These are phyloP conservation scores for Ophion ellenae DNA, from an alignment of 2,888 invertebrate genomes.

Conservation along the genomic window DNA sequence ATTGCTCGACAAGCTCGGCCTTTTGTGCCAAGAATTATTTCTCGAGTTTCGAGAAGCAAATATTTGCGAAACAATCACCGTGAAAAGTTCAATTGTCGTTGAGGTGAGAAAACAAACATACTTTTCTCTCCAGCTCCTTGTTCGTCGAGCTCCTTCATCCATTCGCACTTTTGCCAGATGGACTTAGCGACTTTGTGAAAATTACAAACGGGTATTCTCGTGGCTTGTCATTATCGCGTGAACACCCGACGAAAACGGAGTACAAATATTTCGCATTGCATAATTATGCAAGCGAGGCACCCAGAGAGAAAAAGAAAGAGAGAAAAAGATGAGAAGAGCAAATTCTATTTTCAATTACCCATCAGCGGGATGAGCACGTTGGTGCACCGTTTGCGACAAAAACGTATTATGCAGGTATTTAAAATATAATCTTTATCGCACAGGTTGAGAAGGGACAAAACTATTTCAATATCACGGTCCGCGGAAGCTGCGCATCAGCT, in stretches of 20 bases:
- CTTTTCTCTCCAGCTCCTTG: neutral
- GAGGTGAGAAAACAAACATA: conserved; percentile 2
- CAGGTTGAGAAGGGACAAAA: neutral
- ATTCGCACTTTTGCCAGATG: neutral
- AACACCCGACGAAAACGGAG: conserved; percentile 6
- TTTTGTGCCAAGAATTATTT: conserved; percentile 19
- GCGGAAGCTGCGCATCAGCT: conserved; percentile 1
- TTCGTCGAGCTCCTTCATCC: neutral
- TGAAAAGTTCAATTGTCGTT: conserved; percentile 41
- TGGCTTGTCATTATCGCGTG: conserved; percentile 47
- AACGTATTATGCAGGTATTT: conserved; percentile 18
- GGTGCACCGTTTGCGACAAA: conserved; percentile 33
- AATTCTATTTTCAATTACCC: conserved; percentile 56
- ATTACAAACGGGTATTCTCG: conserved; percentile 23
- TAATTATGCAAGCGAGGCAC: neutral
- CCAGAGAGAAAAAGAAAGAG: neutral
- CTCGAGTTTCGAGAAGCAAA: conserved; percentile 18
- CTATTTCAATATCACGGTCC: conserved; percentile 43
- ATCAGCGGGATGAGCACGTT: conserved; percentile 54
- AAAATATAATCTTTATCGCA: conserved; percentile 36
- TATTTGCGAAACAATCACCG: conserved; percentile 42
- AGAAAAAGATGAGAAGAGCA: neutral
- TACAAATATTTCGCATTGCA: conserved; percentile 7
- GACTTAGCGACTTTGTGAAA: conserved; percentile 39
- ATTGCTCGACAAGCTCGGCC: neutral